Evolutionary conservation across 2,113 vertebrate genomes (phyloP).

Genomic region (Bucco capensis): DNA sequence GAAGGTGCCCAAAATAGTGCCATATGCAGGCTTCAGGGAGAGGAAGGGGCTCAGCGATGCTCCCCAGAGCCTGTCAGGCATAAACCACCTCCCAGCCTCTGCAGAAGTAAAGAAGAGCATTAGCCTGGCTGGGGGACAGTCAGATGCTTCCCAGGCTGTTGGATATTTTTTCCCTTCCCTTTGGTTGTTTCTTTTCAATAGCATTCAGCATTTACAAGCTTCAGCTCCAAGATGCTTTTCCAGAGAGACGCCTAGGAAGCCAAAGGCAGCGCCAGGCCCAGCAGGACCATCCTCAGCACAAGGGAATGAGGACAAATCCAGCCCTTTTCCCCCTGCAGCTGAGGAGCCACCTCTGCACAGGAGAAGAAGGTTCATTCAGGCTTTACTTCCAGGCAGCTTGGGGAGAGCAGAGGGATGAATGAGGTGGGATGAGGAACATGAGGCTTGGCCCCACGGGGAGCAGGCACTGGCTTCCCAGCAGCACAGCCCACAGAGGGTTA

Average conservation of each 20-base stretch:
- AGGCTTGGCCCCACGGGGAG: rapidly evolving
- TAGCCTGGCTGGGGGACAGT: neutral
- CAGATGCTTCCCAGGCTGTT: neutral
- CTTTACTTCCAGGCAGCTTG: rapidly evolving
- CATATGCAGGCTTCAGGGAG: rapidly evolving
- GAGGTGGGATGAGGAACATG: neutral
- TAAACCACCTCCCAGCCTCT: neutral
- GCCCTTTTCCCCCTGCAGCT: neutral
- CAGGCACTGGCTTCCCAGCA: neutral
- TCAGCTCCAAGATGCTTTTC: neutral
- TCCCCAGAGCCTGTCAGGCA: rapidly evolving
- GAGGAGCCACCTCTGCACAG: neutral
- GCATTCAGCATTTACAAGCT: neutral
- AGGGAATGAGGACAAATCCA: neutral
- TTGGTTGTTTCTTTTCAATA: neutral
- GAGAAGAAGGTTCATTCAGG: neutral
- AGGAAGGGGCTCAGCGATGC: neutral
- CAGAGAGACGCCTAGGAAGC: neutral
- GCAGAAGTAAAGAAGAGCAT: neutral
- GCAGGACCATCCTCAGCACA: neutral
- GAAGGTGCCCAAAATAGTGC: neutral
- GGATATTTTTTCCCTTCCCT: neutral
- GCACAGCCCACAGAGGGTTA: neutral
- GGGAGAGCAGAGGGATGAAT: neutral
- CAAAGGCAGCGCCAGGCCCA: neutral